Conservation (phyloP, 2,797 vertebrate species). For the Danio tinwini region DNA sequence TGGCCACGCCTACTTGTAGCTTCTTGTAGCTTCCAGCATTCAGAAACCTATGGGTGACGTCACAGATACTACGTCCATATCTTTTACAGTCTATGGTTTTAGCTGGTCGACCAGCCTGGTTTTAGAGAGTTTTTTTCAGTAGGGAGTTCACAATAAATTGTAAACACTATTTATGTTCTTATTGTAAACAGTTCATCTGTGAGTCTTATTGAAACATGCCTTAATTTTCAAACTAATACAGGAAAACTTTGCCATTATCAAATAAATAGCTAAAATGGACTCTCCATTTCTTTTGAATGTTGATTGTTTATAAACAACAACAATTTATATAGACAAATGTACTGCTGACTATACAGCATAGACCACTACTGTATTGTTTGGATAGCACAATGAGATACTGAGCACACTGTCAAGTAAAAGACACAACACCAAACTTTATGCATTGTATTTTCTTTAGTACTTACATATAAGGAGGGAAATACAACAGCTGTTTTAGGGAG, state of each 20-base stretch:
- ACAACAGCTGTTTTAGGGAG: constrained; percentile 77
- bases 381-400: constrained; percentile 8
- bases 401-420: constrained; percentile 56
- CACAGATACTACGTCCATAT: too few species aligned
- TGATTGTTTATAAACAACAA: neutral
- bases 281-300: neutral
- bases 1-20: too few species aligned
- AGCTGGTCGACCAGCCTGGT: too few species aligned
- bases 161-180: neutral
- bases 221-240: neutral
- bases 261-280: neutral
- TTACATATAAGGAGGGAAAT: constrained; percentile 82
- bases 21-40: too few species aligned
- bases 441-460: constrained; percentile 83
- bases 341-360: neutral
- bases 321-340: constrained; percentile 6
- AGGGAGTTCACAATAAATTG: neutral
- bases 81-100: too few species aligned
- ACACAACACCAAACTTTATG: constrained; percentile 64
- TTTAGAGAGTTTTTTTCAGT: too few species aligned
- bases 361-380: neutral
- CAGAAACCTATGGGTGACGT: too few species aligned
- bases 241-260: neutral
- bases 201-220: neutral
- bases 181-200: too few species aligned